These are phyloP conservation scores for Druon quercuslanigerum DNA, from an alignment of 1,140 invertebrate species.

Conservation along the genomic window DNA sequence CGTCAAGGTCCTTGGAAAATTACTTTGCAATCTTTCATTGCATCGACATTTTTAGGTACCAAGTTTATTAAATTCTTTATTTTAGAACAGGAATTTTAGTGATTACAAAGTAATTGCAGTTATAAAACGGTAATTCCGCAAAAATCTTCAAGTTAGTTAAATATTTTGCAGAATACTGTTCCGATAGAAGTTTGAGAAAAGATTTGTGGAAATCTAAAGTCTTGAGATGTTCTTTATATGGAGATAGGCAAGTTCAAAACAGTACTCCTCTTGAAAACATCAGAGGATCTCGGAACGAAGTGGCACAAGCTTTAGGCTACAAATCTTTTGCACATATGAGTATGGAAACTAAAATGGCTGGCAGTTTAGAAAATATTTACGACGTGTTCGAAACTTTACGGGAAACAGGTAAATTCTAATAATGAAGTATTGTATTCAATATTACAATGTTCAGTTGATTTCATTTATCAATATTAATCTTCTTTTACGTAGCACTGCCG, in stretches of 20 bases:
- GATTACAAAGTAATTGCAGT: too few species aligned
- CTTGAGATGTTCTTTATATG: conserved; percentile 80
- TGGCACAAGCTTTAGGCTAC: conserved; percentile 88
- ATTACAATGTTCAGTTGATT: conserved; percentile 36
- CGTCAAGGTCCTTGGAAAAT: conserved; percentile 87
- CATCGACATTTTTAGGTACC: conserved; percentile 79
- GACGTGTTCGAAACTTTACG: conserved; percentile 83
- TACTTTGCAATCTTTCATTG: conserved; percentile 83
- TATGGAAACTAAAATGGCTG: conserved; percentile 97
- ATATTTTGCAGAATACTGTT: conserved; percentile 82
- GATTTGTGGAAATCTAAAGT: conserved; percentile 89
- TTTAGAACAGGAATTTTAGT: background rate
- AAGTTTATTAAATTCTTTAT: conserved; percentile 15
- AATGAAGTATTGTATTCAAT: conserved; percentile 4
- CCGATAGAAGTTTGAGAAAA: conserved; percentile 84
- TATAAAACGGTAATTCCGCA: background rate
- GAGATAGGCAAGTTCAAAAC: conserved; percentile 82
- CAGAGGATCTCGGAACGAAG: conserved; percentile 79
- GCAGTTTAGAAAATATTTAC: conserved; percentile 85
- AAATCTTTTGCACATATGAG: conserved; percentile 88
- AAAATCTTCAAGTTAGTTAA: conserved; percentile 13
- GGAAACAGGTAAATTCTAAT: conserved; percentile 74
- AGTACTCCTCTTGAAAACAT: conserved; percentile 87
- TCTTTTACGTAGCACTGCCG: conserved; percentile 76
- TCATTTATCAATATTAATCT: conserved; percentile 39